phyloP scores from a whole-genome alignment of 2,113 vertebrate genomes.

The Puma concolor region DNA sequence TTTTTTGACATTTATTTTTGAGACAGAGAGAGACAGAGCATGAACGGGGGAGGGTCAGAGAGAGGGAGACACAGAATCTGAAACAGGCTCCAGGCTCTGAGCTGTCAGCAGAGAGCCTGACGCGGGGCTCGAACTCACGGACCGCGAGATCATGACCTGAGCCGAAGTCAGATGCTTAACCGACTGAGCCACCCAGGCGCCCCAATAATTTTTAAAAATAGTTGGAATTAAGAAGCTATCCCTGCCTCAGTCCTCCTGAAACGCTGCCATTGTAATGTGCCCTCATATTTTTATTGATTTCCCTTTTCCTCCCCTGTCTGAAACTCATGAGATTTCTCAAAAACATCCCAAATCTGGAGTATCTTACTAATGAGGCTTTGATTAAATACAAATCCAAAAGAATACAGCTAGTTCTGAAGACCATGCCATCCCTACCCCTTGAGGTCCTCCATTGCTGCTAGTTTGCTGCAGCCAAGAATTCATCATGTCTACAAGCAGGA shows the following conservation, averaged over 20 bases:
- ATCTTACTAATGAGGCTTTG: not conserved
- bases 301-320: not conserved
- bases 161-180: too few species aligned
- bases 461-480: not conserved
- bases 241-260: not conserved
- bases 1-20: too few species aligned
- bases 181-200: too few species aligned
- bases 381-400: not conserved
- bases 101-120: too few species aligned
- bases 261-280: not conserved
- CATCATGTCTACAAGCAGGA: not conserved
- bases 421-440: fast-evolving
- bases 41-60: too few species aligned
- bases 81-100: too few species aligned
- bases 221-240: not conserved
- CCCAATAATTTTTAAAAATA: not conserved
- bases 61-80: too few species aligned
- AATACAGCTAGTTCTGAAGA: not conserved
- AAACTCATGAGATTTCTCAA: not conserved
- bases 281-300: not conserved
- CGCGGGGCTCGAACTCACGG: too few species aligned
- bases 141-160: too few species aligned
- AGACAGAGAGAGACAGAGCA: too few species aligned
- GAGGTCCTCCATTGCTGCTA: not conserved
- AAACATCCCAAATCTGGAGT: not conserved